These are phyloP conservation scores for Heliopora coerulea DNA, from an alignment of 92 coral and sea anemone genomes.

Conservation along the genomic window DNA sequence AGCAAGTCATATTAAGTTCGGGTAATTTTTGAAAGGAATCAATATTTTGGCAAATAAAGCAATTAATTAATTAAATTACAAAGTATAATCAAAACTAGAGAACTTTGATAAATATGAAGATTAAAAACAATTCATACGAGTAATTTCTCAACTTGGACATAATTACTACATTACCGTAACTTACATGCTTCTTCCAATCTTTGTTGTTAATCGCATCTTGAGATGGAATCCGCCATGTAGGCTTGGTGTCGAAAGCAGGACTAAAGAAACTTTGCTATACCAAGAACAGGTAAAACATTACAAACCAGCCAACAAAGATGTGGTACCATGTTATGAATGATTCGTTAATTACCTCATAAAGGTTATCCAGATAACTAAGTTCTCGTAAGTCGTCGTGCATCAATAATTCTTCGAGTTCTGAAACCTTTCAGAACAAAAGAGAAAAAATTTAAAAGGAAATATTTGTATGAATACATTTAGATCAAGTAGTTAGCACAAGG, in stretches of 20 bases:
- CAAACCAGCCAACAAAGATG: too few relatives aligned
- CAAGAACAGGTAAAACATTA: too few relatives aligned
- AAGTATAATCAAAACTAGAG: too few relatives aligned
- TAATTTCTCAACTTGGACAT: neutral
- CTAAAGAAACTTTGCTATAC: conserved; percentile 64
- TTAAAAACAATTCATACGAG: too few relatives aligned
- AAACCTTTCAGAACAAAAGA: conserved; percentile 45
- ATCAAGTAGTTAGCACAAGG: neutral
- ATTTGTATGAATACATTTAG: neutral
- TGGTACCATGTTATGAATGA: too few relatives aligned
- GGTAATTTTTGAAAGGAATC: too few relatives aligned
- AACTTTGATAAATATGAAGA: too few relatives aligned
- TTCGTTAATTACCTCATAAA: conserved; percentile 91
- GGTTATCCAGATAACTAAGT: conserved; percentile 57
- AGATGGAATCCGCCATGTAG: conserved; percentile 50
- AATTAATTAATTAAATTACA: too few relatives aligned
- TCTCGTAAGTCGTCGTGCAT: conserved; percentile 72
- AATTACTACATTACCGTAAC: neutral
- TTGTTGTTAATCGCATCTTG: conserved; percentile 11
- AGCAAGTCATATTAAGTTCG: too few relatives aligned
- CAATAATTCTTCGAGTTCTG: conserved; percentile 73
- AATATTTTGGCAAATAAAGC: too few relatives aligned
- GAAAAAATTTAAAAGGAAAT: neutral
- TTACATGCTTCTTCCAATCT: conserved; percentile 14
- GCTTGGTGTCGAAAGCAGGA: conserved; percentile 38